Conservation (phyloP, 1,140 invertebrate genomes). For the Drosophila sp. region DNA sequence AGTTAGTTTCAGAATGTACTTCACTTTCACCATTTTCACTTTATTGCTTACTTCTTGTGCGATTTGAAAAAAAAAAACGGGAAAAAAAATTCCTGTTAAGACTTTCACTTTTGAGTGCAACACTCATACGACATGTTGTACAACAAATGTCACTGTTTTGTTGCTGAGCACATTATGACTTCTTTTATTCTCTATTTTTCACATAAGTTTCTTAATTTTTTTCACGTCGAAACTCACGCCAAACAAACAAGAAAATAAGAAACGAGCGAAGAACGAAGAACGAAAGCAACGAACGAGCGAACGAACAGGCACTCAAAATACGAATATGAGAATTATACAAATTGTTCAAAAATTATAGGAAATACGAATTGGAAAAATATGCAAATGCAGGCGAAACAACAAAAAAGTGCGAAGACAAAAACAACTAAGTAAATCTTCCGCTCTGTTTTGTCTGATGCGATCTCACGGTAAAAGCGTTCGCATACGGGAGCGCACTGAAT, state of each 20-base stretch:
- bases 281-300: neutral
- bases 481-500: conserved; percentile 60
- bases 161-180: conserved; percentile 19
- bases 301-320: neutral
- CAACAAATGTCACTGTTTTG: conserved; percentile 39
- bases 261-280: conserved; percentile 34
- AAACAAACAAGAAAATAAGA: conserved; percentile 33
- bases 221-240: conserved; percentile 21
- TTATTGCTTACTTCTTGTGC: conserved; percentile 31
- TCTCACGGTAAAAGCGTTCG: conserved; percentile 42
- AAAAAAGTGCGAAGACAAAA: conserved; percentile 26
- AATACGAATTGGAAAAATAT: conserved; percentile 25
- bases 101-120: conserved; percentile 56
- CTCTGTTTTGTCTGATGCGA: conserved; percentile 54
- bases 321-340: conserved; percentile 3
- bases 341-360: conserved; percentile 25
- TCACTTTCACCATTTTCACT: conserved; percentile 30
- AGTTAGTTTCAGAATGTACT: neutral
- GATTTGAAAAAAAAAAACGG: conserved; percentile 1
- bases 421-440: conserved; percentile 55
- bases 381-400: conserved; percentile 24
- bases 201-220: conserved; percentile 2
- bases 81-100: neutral
- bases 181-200: conserved; percentile 16
- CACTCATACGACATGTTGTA: conserved; percentile 68